These are phyloP conservation scores for Nasua narica DNA, from an alignment of 2,797 vertebrate genomes.

Conservation along the genomic window DNA sequence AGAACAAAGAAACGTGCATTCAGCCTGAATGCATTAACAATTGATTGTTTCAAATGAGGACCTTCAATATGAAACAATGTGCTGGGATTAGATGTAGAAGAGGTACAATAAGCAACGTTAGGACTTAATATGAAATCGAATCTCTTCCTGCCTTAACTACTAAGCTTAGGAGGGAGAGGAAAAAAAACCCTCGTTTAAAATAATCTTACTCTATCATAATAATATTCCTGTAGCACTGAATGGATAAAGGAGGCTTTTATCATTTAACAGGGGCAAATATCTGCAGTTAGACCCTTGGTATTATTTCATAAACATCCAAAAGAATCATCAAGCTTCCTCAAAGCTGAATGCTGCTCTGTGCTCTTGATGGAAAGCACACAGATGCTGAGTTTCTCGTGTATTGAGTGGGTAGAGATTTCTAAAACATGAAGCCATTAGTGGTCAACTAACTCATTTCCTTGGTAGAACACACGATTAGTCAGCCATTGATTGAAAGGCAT, in stretches of 20 bases:
- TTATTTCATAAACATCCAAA: not conserved
- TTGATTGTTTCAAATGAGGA: conserved; percentile 80
- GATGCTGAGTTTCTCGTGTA: not conserved
- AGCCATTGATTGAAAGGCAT: conserved; percentile 59
- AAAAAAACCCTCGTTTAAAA: not conserved
- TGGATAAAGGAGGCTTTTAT: not conserved
- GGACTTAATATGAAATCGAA: conserved; percentile 2
- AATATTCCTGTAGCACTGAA: not conserved
- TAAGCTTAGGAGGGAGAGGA: not conserved
- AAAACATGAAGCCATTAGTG: conserved; percentile 14
- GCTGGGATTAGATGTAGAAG: not conserved
- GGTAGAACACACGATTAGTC: conserved; percentile 29
- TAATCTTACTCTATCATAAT: not conserved
- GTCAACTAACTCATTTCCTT: conserved; percentile 47
- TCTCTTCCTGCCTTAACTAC: not conserved
- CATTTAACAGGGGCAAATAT: not conserved
- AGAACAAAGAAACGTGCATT: conserved; percentile 81
- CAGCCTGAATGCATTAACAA: conserved; percentile 82
- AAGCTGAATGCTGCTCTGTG: not conserved
- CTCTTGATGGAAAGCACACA: not conserved
- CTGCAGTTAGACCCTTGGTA: not conserved
- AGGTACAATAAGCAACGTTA: not conserved
- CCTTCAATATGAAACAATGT: conserved; percentile 70
- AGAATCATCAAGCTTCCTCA: not conserved
- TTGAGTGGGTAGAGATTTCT: conserved; percentile 52